Percentiles rank a stretch among this genome's conserved stretches.
phyloP scores from a whole-genome alignment of 2,888 invertebrate genomes.

The Euplagia quadripunctaria region DNA sequence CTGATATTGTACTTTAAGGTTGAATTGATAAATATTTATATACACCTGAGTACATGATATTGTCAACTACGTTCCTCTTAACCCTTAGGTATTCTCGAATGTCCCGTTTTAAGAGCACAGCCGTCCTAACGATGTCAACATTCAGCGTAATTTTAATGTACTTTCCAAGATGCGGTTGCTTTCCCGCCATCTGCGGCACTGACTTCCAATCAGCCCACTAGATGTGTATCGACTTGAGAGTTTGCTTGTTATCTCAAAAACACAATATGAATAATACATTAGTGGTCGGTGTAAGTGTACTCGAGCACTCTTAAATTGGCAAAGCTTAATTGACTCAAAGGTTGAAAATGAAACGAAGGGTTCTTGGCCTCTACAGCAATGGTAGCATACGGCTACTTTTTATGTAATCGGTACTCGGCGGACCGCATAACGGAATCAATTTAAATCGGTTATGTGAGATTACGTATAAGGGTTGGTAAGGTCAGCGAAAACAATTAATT shows the following conservation, averaged over 20 bases:
- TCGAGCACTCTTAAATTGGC: constrained; percentile 83
- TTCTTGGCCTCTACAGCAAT: constrained; percentile 51
- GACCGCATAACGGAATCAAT: constrained; percentile 64
- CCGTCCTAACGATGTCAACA: constrained; percentile 55
- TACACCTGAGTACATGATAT: not conserved
- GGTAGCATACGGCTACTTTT: constrained; percentile 64
- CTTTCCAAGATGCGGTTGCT: constrained; percentile 63
- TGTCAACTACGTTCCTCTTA: not conserved
- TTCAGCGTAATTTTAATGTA: constrained; percentile 72
- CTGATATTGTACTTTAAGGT: not conserved
- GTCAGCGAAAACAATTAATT: constrained; percentile 51
- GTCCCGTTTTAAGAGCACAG: constrained; percentile 30
- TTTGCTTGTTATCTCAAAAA: constrained; percentile 86
- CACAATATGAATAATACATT: constrained; percentile 87
- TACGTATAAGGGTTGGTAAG: constrained; percentile 61
- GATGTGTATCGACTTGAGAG: constrained; percentile 85
- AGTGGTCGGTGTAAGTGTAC: constrained; percentile 75
- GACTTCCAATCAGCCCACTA: constrained; percentile 81
- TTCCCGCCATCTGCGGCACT: constrained; percentile 65
- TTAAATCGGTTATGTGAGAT: constrained; percentile 70
- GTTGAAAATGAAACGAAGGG: constrained; percentile 80
- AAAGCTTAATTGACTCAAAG: constrained; percentile 85
- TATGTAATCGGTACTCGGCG: constrained; percentile 66
- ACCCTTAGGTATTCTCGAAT: constrained; percentile 18
- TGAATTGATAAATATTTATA: not conserved